Base-by-base conservation (phyloP, 2,797 vertebrate species). In the Erithacus rubecula region DNA sequence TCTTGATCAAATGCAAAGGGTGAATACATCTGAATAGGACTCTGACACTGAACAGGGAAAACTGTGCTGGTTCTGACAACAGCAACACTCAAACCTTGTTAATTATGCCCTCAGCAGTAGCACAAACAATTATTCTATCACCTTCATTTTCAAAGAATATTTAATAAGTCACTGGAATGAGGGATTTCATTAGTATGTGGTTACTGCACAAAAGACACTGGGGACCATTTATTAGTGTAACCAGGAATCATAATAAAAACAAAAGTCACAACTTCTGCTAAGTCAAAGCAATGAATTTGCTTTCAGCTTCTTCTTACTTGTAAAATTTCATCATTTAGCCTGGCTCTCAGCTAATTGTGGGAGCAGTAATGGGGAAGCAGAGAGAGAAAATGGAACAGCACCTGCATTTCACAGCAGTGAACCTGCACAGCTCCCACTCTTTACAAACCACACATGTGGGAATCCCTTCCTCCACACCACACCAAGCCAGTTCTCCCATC, bases 81-180 rank as follows among this genome's bases (percentile, higher is more conserved):
- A 87, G 75, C 76, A 75, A 62, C 75, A 69, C 53, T 65, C 76
- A 85, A 90, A 77, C 44, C 81, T 93, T 82, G 82, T 68, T 94
- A 91, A 93, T 95, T 87, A 94, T 15, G 89, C 49, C 75, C 86
- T 72, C 78, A 89, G 75, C 88, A 95, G 60, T 12, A 92, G 67
- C 49, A 93, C 90, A 95, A 94, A 95, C 89, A 93, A 93, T 95
- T 87, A 93, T 52, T 64, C 32, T 62, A 85, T 83, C 91, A 93
- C 77, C 68, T 91, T 89, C 5, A 0, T 87, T 89, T 90, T 83
- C 90, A 74, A 49, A 71, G 86, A 87, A 74, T 78, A 87, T 64
- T 83, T 80, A 76, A 37, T 83, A 83, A 83, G 83, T 81, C 11
- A 0, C 81, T 90, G 71, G 56, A 76, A 37, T 82, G 65, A 94